Evolutionary conservation across 2,888 invertebrate genomes (phyloP).

Genomic region (Toxonevra muliebris): DNA sequence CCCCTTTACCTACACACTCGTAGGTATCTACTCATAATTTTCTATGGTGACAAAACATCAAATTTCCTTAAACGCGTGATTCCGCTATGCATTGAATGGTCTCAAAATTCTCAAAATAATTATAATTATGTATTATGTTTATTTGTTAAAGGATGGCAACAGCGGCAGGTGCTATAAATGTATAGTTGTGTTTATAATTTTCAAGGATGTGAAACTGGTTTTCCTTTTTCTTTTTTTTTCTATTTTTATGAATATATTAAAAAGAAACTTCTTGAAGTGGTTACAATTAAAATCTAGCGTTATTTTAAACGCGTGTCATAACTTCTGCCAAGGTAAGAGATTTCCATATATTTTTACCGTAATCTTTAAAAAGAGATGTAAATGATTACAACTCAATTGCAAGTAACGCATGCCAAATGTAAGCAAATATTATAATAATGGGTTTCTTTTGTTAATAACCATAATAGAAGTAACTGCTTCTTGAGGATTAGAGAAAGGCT

Average conservation of each 20-base stretch:
- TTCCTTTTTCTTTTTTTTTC: background rate
- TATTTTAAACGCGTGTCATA: conserved; percentile 2
- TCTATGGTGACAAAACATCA: background rate
- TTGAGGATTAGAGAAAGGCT: too few relatives aligned
- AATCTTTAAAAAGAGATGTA: background rate
- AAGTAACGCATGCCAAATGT: conserved; percentile 6
- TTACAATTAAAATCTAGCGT: background rate
- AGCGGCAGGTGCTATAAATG: background rate
- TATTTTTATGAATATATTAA: too few relatives aligned
- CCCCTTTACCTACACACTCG: background rate
- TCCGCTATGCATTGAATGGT: background rate
- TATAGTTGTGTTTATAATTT: background rate
- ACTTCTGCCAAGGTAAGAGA: background rate
- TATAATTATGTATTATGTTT: background rate
- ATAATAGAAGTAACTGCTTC: too few relatives aligned
- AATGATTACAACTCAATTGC: background rate
- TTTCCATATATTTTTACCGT: too few relatives aligned
- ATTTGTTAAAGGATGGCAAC: background rate
- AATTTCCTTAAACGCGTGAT: background rate
- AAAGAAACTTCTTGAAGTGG: too few relatives aligned
- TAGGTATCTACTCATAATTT: too few relatives aligned
- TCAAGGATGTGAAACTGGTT: conserved; percentile 1
- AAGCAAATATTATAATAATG: conserved; percentile 1
- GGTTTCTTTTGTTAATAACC: background rate
- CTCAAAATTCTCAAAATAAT: too few relatives aligned